These are phyloP conservation scores for Astyanax mexicanus DNA, from an alignment of 2,797 vertebrate genomes.

Conservation along the genomic window DNA sequence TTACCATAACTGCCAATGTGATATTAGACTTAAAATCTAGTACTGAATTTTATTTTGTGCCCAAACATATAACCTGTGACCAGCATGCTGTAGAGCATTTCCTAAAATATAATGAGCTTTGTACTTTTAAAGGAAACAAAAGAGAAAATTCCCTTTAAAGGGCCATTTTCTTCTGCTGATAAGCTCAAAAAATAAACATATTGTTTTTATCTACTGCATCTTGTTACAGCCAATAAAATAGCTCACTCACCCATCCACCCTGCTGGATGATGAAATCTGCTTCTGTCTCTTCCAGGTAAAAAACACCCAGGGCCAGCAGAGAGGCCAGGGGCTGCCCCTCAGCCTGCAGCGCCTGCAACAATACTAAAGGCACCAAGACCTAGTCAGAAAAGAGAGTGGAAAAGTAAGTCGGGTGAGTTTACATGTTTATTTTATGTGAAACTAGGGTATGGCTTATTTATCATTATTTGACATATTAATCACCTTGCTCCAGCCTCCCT, in stretches of 20 bases:
- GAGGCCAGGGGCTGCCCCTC: constrained; percentile 79
- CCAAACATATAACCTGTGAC: neutral
- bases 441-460: no score
- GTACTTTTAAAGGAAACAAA: no score
- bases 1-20: no score
- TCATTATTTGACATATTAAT: no score
- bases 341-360: constrained; percentile 84
- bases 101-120: no score
- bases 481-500: constrained; percentile 92
- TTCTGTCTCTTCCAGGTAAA: constrained; percentile 85
- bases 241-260: constrained; percentile 93
- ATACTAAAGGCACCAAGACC: constrained; percentile 90
- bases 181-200: neutral
- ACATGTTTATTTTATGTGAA: neutral
- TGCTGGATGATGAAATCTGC: constrained; percentile 88
- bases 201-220: neutral
- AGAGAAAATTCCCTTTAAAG: no score
- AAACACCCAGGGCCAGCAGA: constrained; percentile 84
- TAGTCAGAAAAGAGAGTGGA: constrained; percentile 53
- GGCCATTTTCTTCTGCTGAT: neutral
- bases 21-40: no score
- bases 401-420: neutral
- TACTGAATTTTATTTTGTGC: no score
- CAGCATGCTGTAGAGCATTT: neutral
- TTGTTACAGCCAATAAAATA: neutral